phyloP scores from a whole-genome alignment of 2,113 vertebrate species.

The Mesoclemmys tuberculata region DNA sequence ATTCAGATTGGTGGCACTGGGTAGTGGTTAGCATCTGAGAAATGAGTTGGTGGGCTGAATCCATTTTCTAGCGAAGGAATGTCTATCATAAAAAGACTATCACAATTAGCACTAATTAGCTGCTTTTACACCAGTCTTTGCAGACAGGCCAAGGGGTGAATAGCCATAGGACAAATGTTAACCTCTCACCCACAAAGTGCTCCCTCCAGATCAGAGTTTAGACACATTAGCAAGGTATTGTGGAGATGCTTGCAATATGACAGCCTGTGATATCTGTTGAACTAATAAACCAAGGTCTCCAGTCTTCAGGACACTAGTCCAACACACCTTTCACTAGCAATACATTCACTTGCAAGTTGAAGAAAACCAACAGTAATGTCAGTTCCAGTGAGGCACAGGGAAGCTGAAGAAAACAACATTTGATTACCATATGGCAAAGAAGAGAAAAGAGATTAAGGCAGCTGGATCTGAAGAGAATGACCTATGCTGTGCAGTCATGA shows the following conservation, averaged over 20 bases:
- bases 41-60: background rate
- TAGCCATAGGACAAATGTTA: background rate
- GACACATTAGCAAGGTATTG: background rate
- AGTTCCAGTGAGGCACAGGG: background rate
- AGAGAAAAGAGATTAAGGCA: background rate
- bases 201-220: background rate
- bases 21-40: background rate
- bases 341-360: background rate
- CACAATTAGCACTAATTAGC: conserved; percentile 17
- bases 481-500: background rate
- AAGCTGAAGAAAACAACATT: background rate
- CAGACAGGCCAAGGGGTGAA: background rate
- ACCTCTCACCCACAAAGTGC: background rate
- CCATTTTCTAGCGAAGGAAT: background rate
- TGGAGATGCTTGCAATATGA: background rate
- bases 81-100: background rate
- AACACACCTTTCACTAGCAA: background rate
- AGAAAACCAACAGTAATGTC: background rate
- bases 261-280: accelerated
- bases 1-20: background rate
- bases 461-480: background rate
- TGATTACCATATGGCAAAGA: background rate
- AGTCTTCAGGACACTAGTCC: background rate
- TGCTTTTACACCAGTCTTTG: background rate
- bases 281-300: background rate